Conservation (phyloP, 2,888 invertebrate species). For the Caenorhabditis sp. region DNA sequence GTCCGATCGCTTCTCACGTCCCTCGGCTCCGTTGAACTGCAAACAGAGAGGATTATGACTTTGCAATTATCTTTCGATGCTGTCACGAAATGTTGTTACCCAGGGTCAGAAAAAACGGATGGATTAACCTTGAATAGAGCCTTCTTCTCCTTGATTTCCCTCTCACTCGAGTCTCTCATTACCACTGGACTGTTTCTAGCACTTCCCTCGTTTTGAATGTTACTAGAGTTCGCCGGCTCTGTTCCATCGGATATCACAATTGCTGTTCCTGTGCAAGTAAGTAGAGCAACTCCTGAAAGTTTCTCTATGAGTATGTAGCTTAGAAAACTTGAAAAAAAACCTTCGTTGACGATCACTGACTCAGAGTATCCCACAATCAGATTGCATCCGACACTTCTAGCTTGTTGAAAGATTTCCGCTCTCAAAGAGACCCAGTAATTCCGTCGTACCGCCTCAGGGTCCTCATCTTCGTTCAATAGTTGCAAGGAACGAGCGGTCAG, state of each 20-base stretch:
- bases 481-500: constrained; percentile 60
- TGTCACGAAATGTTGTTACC: too few species aligned
- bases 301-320: not conserved
- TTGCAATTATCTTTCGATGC: too few species aligned
- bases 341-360: constrained; percentile 88
- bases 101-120: too few species aligned
- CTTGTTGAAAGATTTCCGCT: constrained; percentile 95
- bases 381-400: constrained; percentile 93
- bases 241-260: constrained; percentile 45
- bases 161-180: constrained; percentile 45
- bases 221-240: not conserved
- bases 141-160: constrained; percentile 53
- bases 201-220: constrained; percentile 17
- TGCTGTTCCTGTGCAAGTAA: constrained; percentile 61
- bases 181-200: constrained; percentile 55
- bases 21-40: constrained; percentile 55
- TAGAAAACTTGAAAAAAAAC: too few species aligned
- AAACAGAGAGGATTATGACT: too few species aligned
- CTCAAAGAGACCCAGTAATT: constrained; percentile 95
- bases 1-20: constrained; percentile 57
- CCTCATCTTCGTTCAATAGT: constrained; percentile 66
- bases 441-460: constrained; percentile 54
- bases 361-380: constrained; percentile 96
- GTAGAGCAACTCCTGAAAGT: constrained; percentile 58
- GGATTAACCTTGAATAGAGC: constrained; percentile 56